phyloP scores from a whole-genome alignment of 1,140 invertebrate genomes.

The Marisa cornuarietis region DNA sequence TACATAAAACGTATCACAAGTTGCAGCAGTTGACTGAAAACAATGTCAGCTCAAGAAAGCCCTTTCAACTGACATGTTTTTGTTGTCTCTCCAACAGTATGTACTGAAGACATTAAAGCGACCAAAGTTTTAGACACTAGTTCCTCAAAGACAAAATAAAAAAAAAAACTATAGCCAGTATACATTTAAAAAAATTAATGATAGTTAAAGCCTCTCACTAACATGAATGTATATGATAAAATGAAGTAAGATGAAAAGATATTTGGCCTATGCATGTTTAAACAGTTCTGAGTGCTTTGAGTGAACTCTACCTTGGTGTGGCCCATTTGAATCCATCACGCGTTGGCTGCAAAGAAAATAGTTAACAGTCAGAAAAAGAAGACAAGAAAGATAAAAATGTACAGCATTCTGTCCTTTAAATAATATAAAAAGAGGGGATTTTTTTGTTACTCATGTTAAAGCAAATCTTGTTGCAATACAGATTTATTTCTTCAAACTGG shows the following conservation, averaged over 20 bases:
- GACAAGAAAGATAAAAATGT: not conserved
- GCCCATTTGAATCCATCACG: slow-evolving; percentile 64
- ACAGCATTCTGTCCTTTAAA: not conserved
- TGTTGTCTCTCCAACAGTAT: too few species aligned
- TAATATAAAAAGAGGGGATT: not conserved
- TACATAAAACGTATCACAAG: too few species aligned
- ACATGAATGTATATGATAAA: not conserved
- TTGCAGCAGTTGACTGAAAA: too few species aligned
- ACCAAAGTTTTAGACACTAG: too few species aligned
- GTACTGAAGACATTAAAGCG: too few species aligned
- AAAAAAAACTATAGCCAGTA: not conserved
- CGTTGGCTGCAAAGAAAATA: slow-evolving; percentile 50
- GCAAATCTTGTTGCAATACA: too few species aligned
- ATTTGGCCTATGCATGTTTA: not conserved
- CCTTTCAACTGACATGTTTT: too few species aligned
- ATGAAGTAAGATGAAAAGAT: not conserved
- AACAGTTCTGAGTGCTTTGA: not conserved
- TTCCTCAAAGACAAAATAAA: not conserved
- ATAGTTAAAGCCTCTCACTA: not conserved
- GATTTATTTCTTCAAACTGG: too few species aligned
- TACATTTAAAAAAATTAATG: not conserved
- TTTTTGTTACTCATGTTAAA: not conserved
- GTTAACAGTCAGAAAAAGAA: not conserved
- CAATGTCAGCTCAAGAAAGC: too few species aligned
- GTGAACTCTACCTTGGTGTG: slow-evolving; percentile 50